Evolutionary conservation across 2,797 vertebrate species (phyloP).

Genomic region (Poeciliopsis turneri): DNA sequence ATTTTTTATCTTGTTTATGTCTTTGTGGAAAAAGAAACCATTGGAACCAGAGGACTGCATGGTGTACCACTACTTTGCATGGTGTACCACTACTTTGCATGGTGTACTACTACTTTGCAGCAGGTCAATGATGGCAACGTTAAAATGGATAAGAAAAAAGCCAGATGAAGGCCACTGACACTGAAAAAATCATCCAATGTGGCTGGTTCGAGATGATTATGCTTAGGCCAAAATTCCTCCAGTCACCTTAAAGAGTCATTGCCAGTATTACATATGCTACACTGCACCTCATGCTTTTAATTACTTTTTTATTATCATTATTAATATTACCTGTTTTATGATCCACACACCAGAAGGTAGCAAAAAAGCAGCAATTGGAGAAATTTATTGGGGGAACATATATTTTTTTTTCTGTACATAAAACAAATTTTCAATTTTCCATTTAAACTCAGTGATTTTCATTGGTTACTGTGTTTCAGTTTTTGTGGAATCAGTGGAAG

Average conservation of each 20-base stretch:
- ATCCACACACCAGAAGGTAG: too few relatives aligned
- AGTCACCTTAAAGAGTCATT: background rate
- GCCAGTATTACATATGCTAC: background rate
- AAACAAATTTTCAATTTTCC: too few relatives aligned
- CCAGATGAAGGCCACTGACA: background rate
- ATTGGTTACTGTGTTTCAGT: background rate
- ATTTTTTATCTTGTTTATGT: background rate
- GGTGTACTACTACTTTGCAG: background rate
- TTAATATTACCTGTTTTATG: too few relatives aligned
- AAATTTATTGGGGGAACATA: too few relatives aligned
- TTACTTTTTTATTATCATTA: too few relatives aligned
- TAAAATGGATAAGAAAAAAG: background rate
- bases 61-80: background rate
- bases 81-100: background rate
- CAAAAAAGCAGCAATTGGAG: too few relatives aligned
- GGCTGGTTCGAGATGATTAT: background rate
- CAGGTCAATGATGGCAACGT: background rate
- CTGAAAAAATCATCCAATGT: background rate
- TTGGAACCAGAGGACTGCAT: too few relatives aligned
- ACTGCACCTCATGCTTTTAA: background rate
- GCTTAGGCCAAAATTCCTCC: background rate
- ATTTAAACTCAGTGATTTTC: background rate
- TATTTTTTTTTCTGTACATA: too few relatives aligned
- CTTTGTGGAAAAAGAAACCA: background rate
- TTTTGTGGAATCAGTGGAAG: background rate